A percentile compares a stretch with the other conserved stretches of the same genome.
These are phyloP conservation scores for Scaptomyza pallida DNA, from an alignment of 1,140 invertebrate genomes.

Conservation along the genomic window DNA sequence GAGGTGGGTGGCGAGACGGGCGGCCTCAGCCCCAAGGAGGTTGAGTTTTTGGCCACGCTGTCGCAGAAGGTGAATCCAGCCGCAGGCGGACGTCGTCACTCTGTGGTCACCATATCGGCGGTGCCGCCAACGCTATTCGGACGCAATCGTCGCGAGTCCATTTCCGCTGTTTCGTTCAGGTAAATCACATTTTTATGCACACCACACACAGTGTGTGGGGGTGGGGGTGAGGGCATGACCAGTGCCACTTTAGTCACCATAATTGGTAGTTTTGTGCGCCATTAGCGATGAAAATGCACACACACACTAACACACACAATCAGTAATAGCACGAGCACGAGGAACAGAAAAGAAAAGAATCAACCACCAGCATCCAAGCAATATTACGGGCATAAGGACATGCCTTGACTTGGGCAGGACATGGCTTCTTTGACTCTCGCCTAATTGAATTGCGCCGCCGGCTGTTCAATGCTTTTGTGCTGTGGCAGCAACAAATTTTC, in stretches of 20 bases:
- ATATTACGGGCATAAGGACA: not conserved
- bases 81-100: conserved; percentile 90
- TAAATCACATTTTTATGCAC: conserved; percentile 50
- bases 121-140: conserved; percentile 90
- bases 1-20: conserved; percentile 89
- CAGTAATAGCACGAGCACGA: not conserved
- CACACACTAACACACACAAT: not conserved
- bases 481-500: conserved; percentile 59
- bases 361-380: not conserved
- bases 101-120: conserved; percentile 92
- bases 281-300: conserved; percentile 46
- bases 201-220: not conserved
- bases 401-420: conserved; percentile 1
- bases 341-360: not conserved
- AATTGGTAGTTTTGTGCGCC: conserved; percentile 55
- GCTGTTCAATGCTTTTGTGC: conserved; percentile 60
- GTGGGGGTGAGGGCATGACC: no score
- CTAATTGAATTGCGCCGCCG: conserved; percentile 70
- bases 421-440: conserved; percentile 35
- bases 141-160: conserved; percentile 91
- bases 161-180: conserved; percentile 87
- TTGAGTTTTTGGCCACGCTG: conserved; percentile 89
- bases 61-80: conserved; percentile 84
- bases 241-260: conserved; percentile 30
- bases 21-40: conserved; percentile 88